Conservation (phyloP, 2,797 vertebrate genomes). For the Miichthys miiuy region DNA sequence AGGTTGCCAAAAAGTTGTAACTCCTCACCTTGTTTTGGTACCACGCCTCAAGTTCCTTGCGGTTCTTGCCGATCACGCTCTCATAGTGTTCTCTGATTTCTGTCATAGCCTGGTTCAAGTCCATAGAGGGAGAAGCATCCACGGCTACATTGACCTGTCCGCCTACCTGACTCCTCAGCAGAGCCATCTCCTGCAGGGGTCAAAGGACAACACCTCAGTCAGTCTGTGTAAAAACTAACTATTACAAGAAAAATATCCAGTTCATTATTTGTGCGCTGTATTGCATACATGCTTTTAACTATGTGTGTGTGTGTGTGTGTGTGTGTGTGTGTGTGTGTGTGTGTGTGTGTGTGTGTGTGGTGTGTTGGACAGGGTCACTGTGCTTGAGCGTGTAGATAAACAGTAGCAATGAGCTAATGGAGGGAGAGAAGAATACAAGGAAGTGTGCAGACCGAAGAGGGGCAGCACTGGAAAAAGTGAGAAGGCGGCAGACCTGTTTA, state of each 20-base stretch:
- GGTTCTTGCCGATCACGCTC: slow-evolving; percentile 87
- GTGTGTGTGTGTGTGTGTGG: slow-evolving; percentile 20
- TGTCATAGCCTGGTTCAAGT: slow-evolving; percentile 87
- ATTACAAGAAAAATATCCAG: background rate
- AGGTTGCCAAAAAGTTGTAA: background rate
- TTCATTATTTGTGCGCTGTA: background rate
- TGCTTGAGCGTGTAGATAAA: slow-evolving; percentile 26
- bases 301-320: slow-evolving; percentile 21
- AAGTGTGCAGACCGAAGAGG: slow-evolving; percentile 52
- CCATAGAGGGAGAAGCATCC: slow-evolving; percentile 86
- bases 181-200: slow-evolving; percentile 83
- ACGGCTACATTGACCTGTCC: slow-evolving; percentile 90
- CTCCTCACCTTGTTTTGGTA: slow-evolving; percentile 89
- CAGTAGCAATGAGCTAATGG: slow-evolving; percentile 59
- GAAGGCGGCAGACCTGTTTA: slow-evolving; percentile 28
- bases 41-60: slow-evolving; percentile 88
- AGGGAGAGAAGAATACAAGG: slow-evolving; percentile 66
- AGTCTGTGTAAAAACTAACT: background rate
- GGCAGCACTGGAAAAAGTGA: slow-evolving; percentile 25
- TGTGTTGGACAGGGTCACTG: too few species aligned
- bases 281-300: background rate
- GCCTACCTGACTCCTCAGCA: slow-evolving; percentile 81
- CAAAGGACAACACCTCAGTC: slow-evolving; percentile 33
- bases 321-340: slow-evolving; percentile 1
- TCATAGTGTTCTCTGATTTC: slow-evolving; percentile 93